Percentiles rank a stretch among this genome's conserved stretches.
Evolutionary conservation across 2,797 vertebrate genomes (phyloP).

Genomic region (Galago senegalensis): DNA sequence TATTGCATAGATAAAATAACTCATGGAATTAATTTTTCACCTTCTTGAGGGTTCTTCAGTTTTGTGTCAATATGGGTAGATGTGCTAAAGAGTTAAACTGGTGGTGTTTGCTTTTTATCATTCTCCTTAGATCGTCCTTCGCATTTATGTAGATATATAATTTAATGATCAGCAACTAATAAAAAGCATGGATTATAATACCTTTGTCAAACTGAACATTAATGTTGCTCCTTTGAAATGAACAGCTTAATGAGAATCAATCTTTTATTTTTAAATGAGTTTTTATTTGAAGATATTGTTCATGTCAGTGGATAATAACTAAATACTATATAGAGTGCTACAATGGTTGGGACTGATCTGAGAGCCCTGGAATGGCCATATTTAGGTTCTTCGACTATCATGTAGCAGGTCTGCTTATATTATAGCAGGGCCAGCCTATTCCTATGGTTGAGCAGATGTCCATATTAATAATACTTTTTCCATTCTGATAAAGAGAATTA

Average conservation of each 20-base stretch:
- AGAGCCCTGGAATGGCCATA: neutral
- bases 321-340: neutral
- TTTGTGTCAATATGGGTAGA: neutral
- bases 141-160: neutral
- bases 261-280: slow-evolving; percentile 25
- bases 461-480: neutral
- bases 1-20: neutral
- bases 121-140: neutral
- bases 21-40: neutral
- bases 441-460: neutral
- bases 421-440: neutral
- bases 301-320: neutral
- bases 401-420: neutral
- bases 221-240: neutral
- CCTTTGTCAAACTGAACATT: neutral
- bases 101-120: neutral
- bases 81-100: neutral
- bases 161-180: slow-evolving; percentile 52
- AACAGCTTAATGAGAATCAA: slow-evolving; percentile 38
- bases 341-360: neutral
- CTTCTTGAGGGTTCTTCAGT: neutral
- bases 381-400: neutral
- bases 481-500: neutral
- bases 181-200: neutral
- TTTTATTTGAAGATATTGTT: slow-evolving; percentile 28